Conservation (phyloP, 30 jellyfish, hydroid and myxozoan genomes). For the Nemopilema nomurai region DNA sequence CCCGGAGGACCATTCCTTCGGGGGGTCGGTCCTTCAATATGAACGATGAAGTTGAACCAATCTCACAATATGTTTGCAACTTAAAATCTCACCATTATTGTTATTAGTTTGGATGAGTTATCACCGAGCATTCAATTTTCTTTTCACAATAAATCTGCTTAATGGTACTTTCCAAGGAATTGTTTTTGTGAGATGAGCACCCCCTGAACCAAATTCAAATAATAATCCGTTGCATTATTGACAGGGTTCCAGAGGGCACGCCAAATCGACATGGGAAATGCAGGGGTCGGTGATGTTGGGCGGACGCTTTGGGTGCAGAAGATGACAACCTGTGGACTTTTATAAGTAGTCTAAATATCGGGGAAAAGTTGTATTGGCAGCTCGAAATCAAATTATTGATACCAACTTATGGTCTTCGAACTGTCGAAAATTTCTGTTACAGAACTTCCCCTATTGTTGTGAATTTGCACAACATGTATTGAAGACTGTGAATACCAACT, state of each 20-base stretch:
- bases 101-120: no score
- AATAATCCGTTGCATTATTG: not conserved
- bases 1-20: constrained; percentile 15
- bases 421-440: not conserved
- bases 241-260: not conserved
- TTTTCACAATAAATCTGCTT: not conserved
- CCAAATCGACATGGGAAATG: not conserved
- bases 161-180: not conserved
- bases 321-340: not conserved
- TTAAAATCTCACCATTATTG: no score
- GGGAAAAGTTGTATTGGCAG: not conserved
- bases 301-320: not conserved
- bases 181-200: not conserved
- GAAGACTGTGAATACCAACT: no score
- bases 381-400: no score
- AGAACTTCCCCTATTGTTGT: not conserved
- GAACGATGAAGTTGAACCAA: not conserved
- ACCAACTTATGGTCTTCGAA: no score
- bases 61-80: no score
- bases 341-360: not conserved
- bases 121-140: not conserved
- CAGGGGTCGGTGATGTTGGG: not conserved
- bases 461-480: no score
- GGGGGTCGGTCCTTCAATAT: constrained; percentile 24
- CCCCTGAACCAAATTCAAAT: not conserved